Conservation (phyloP, 2,797 vertebrate genomes). For the Cichlasoma orientale region DNA sequence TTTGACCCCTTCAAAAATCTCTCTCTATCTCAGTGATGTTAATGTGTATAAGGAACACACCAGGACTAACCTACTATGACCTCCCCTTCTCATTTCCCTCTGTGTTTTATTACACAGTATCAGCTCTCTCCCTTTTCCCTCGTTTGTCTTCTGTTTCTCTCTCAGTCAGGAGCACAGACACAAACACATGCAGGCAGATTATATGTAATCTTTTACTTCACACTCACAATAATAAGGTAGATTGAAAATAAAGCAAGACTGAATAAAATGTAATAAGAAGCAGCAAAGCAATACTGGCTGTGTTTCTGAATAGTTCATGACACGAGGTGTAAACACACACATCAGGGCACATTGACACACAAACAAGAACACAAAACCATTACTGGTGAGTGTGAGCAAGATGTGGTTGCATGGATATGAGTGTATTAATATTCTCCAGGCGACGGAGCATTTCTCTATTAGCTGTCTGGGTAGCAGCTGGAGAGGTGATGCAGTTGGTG, state of each 20-base stretch:
- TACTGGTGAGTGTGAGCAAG: conserved; percentile 40
- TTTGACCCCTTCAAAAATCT: background rate
- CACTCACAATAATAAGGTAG: conserved; percentile 46
- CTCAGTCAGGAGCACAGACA: conserved; percentile 21
- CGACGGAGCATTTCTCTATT: conserved; percentile 66
- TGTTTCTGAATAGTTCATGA: conserved; percentile 52
- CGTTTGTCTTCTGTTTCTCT: conserved; percentile 38
- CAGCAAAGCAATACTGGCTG: conserved; percentile 10
- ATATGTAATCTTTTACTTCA: conserved; percentile 58
- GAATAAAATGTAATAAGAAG: conserved; percentile 46
- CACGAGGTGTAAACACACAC: conserved; percentile 46
- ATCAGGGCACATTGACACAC: conserved; percentile 17
- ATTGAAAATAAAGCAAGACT: conserved; percentile 35
- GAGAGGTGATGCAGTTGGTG: conserved; percentile 67
- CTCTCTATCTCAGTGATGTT: conserved; percentile 16
- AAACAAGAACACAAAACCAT: conserved; percentile 54
- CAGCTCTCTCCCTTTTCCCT: conserved; percentile 27
- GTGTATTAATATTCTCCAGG: conserved; percentile 75
- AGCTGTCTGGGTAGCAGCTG: conserved; percentile 73
- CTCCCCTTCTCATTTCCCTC: conserved; percentile 3
- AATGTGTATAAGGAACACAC: conserved; percentile 25
- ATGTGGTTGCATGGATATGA: conserved; percentile 62
- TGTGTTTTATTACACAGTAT: conserved; percentile 31
- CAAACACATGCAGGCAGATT: conserved; percentile 39
- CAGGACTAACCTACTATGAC: background rate